A percentile compares a stretch with the other conserved stretches of the same genome.
Conservation (phyloP, 2,888 invertebrate species). For the Heliconius aoede region DNA sequence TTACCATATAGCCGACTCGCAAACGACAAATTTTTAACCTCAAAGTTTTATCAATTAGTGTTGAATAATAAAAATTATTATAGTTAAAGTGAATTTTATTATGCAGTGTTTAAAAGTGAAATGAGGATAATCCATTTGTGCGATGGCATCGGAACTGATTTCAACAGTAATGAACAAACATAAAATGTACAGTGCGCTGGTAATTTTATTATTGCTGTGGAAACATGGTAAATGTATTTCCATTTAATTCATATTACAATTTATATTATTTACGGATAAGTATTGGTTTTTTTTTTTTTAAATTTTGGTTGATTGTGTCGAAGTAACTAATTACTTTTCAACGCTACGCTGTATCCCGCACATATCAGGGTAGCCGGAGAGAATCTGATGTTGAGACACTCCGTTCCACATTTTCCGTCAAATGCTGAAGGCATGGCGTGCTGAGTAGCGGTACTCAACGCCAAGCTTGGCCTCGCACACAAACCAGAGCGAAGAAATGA, state of each 20-base stretch:
- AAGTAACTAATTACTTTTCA: too few species aligned
- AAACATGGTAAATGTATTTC: constrained; percentile 61
- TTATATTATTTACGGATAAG: background rate
- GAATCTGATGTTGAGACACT: too few species aligned
- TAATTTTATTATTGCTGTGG: constrained; percentile 62
- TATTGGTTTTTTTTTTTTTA: too few species aligned
- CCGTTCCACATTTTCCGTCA: too few species aligned
- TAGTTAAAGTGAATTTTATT: constrained; percentile 33
- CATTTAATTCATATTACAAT: constrained; percentile 19
- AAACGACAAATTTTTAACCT: constrained; percentile 63
- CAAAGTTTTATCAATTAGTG: constrained; percentile 41
- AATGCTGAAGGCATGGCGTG: too few species aligned
- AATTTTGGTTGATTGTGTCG: too few species aligned
- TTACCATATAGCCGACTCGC: constrained; percentile 63
- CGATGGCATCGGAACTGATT: constrained; percentile 45
- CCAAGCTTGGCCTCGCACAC: too few species aligned
- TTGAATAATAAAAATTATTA: constrained; percentile 25
- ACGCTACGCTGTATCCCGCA: too few species aligned
- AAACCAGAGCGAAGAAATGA: too few species aligned
- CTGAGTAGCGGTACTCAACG: too few species aligned
- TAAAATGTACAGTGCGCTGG: constrained; percentile 59
- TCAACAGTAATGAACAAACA: constrained; percentile 47
- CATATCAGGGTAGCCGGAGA: background rate
- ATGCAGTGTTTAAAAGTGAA: constrained; percentile 50
- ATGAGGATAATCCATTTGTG: constrained; percentile 53